These are phyloP conservation scores for Pelobates fuscus DNA, from an alignment of 2,113 vertebrate genomes.

Conservation along the genomic window DNA sequence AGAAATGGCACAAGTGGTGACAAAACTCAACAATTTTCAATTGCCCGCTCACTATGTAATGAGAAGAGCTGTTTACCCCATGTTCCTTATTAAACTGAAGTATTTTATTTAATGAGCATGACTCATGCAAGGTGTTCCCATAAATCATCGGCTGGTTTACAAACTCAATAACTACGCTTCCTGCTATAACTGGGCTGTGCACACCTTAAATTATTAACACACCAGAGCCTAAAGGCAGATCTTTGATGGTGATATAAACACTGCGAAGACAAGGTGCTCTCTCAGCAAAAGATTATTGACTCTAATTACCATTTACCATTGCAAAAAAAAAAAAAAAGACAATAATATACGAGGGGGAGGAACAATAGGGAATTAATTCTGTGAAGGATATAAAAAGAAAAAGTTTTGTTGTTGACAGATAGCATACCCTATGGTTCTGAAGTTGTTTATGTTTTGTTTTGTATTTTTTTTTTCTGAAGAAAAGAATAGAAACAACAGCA, in stretches of 20 bases:
- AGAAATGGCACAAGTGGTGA: constrained; percentile 58
- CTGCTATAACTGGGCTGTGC: constrained; percentile 89
- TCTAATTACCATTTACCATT: constrained; percentile 93
- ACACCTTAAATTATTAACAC: constrained; percentile 98
- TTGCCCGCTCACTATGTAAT: constrained; percentile 68
- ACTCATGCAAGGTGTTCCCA: constrained; percentile 93
- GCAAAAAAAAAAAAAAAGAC: constrained; percentile 68
- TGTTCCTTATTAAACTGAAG: constrained; percentile 82
- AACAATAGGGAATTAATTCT: constrained; percentile 77
- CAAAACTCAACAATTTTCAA: constrained; percentile 72
- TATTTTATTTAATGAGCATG: constrained; percentile 92
- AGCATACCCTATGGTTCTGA: constrained; percentile 45
- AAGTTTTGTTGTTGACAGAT: constrained; percentile 44
- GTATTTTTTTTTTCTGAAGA: constrained; percentile 60
- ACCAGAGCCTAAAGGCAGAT: constrained; percentile 91
- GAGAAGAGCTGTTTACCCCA: constrained; percentile 74
- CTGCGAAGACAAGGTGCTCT: constrained; percentile 94
- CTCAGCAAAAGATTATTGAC: constrained; percentile 98
- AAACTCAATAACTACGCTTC: constrained; percentile 97
- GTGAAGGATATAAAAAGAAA: constrained; percentile 65
- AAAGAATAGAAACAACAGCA: constrained; percentile 51
- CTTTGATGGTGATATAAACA: constrained; percentile 96
- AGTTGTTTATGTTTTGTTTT: constrained; percentile 56
- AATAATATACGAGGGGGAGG: constrained; percentile 69
- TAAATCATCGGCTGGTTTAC: constrained; percentile 98